Percentiles rank a stretch among this genome's conserved stretches.
Conservation (phyloP, 2,888 invertebrate species). For the Apotomis turbidana region DNA sequence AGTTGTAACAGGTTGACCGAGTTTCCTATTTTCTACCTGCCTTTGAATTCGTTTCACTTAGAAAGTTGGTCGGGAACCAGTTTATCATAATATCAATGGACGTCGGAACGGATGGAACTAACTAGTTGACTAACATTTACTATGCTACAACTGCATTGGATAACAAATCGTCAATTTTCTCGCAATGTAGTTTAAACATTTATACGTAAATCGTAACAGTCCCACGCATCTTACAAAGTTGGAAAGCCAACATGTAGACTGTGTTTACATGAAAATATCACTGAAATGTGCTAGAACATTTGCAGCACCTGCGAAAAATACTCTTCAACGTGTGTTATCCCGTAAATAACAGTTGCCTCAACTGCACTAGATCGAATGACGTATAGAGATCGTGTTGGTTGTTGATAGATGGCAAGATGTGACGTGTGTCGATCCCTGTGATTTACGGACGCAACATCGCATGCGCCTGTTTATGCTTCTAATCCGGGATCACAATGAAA, state of each 20-base stretch:
- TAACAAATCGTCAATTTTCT: neutral
- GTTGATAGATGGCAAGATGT: conserved; percentile 43
- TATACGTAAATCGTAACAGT: neutral
- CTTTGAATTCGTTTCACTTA: conserved; percentile 25
- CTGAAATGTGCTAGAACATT: neutral
- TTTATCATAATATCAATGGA: conserved; percentile 27
- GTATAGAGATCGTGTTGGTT: neutral
- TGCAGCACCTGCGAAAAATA: neutral
- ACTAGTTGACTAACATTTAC: conserved; percentile 16
- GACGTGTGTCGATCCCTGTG: conserved; percentile 45
- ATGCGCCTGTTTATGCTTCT: conserved; percentile 64
- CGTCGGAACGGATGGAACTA: too few relatives aligned
- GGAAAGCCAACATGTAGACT: neutral
- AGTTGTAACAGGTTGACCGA: conserved; percentile 23
- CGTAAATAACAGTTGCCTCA: neutral
- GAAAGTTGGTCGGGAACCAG: conserved; percentile 28
- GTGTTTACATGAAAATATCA: neutral
- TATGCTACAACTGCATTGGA: neutral
- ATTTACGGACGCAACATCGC: conserved; percentile 53
- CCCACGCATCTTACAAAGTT: neutral
- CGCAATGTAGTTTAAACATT: neutral
- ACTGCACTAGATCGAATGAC: neutral
- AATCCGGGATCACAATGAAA: conserved; percentile 68
- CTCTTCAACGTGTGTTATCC: neutral
- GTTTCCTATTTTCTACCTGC: conserved; percentile 34